Evolutionary conservation across 2,888 invertebrate genomes (phyloP).

Genomic region (Biston betularia): DNA sequence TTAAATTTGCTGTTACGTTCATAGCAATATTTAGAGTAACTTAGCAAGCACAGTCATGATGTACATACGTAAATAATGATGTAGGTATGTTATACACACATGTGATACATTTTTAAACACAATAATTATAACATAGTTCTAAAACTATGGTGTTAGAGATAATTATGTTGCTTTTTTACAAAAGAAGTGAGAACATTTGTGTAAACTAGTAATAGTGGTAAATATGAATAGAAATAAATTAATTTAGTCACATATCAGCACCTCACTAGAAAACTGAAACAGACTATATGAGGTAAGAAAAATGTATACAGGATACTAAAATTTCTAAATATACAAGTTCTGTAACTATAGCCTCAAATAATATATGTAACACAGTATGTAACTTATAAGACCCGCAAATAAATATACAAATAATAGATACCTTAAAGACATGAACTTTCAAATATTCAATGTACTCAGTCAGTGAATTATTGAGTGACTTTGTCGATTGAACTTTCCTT

Average conservation of each 20-base stretch:
- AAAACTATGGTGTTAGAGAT: conserved; percentile 15
- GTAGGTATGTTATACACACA: neutral
- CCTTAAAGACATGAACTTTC: too few species aligned
- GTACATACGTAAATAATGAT: too few species aligned
- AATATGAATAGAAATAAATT: conserved; percentile 8
- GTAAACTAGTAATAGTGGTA: conserved; percentile 21
- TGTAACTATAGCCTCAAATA: too few species aligned
- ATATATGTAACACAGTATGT: too few species aligned
- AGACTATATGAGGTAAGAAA: neutral
- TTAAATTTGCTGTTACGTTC: neutral
- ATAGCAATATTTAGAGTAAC: neutral
- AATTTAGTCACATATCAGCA: conserved; percentile 1
- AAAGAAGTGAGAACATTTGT: conserved; percentile 21
- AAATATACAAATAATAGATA: too few species aligned
- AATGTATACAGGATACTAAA: neutral
- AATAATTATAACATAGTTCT: neutral
- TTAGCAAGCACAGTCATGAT: neutral
- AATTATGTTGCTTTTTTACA: conserved; percentile 3
- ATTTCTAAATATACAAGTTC: neutral
- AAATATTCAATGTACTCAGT: too few species aligned
- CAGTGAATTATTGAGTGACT: too few species aligned
- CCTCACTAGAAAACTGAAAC: neutral
- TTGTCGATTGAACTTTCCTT: too few species aligned
- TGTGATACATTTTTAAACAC: neutral
- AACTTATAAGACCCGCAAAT: too few species aligned